Percentiles rank a stretch among this genome's conserved stretches.
phyloP scores from a whole-genome alignment of 2,797 vertebrate species.

The Protonibea diacanthus region DNA sequence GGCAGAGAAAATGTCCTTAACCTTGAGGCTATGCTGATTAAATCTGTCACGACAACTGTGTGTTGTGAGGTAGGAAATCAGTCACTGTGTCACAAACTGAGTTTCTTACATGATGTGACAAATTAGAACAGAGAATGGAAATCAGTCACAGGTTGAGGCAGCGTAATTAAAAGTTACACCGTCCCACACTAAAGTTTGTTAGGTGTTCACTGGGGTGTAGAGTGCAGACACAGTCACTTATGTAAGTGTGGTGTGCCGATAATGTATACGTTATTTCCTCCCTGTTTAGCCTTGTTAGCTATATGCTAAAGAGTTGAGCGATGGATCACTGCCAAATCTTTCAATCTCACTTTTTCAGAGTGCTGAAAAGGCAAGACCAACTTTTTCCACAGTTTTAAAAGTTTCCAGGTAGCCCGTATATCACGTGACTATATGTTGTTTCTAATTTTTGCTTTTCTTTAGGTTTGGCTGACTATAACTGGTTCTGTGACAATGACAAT shows the following conservation, averaged over 20 bases:
- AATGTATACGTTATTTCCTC: slow-evolving; percentile 4
- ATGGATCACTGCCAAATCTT: slow-evolving; percentile 19
- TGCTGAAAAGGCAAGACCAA: slow-evolving; percentile 10
- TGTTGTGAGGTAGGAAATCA: neutral
- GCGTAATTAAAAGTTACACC: slow-evolving; percentile 44
- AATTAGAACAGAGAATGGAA: slow-evolving; percentile 38
- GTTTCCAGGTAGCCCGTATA: neutral
- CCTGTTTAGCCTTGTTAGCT: slow-evolving; percentile 33
- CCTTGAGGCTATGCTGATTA: slow-evolving; percentile 17
- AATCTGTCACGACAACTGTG: neutral
- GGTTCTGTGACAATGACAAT: neutral
- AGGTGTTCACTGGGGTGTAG: slow-evolving; percentile 26
- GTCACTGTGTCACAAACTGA: slow-evolving; percentile 8
- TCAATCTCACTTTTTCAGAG: slow-evolving; percentile 10
- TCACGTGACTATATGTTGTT: neutral
- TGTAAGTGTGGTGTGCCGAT: slow-evolving; percentile 4
- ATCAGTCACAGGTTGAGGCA: slow-evolving; percentile 34
- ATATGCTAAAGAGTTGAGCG: slow-evolving; percentile 6
- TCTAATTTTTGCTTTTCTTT: neutral
- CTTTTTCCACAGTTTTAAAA: neutral
- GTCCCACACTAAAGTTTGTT: slow-evolving; percentile 16
- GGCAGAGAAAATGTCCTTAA: neutral
- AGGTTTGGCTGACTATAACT: neutral
- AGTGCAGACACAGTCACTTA: slow-evolving; percentile 19
- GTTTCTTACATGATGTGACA: slow-evolving; percentile 25